Conservation (phyloP, 1,140 invertebrate genomes). For the Wiebesia pumilae region DNA sequence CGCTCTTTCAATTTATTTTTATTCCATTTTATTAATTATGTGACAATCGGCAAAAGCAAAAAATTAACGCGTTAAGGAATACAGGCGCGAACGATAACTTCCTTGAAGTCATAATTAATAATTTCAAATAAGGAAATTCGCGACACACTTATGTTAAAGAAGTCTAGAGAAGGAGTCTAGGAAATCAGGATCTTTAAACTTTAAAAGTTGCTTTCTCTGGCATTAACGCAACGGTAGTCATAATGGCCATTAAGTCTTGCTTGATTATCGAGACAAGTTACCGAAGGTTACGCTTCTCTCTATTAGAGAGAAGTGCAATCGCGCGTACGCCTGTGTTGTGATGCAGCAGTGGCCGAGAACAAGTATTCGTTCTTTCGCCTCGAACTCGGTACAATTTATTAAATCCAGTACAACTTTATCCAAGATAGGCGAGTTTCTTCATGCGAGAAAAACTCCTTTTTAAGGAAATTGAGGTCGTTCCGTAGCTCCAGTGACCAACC, state of each 20-base stretch:
- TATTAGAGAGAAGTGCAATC: too few relatives aligned
- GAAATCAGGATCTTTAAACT: neutral
- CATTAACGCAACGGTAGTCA: neutral
- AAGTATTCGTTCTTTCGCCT: neutral
- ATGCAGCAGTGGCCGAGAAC: neutral
- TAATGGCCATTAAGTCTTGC: neutral
- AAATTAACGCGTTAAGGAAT: too few relatives aligned
- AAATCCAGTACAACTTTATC: too few relatives aligned
- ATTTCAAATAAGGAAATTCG: too few relatives aligned
- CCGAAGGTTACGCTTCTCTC: constrained; percentile 1
- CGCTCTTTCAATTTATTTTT: too few relatives aligned
- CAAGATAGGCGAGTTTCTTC: too few relatives aligned
- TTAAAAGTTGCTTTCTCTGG: neutral
- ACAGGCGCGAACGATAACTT: too few relatives aligned
- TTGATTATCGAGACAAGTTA: constrained; percentile 15
- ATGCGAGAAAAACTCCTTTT: too few relatives aligned
- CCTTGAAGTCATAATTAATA: too few relatives aligned
- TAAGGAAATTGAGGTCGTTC: too few relatives aligned
- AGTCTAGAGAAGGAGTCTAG: neutral
- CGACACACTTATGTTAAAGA: neutral
- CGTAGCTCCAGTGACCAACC: neutral
- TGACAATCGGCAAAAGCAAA: too few relatives aligned
- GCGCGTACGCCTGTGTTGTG: neutral
- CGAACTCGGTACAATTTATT: neutral
- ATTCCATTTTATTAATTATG: too few relatives aligned